Conservation (phyloP, 2,113 vertebrate species). For the Eudorcas thomsonii region DNA sequence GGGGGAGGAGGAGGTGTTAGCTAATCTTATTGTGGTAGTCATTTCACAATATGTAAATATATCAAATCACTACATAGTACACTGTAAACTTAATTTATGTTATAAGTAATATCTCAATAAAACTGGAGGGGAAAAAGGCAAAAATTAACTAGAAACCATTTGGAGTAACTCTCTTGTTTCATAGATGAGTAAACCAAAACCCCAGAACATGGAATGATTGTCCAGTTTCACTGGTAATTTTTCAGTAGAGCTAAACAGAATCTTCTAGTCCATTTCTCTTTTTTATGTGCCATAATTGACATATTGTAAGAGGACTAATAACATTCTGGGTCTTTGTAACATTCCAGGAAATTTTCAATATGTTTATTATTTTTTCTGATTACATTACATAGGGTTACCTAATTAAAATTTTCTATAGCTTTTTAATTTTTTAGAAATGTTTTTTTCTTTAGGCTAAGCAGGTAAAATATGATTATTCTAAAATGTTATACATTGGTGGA, state of each 20-base stretch:
- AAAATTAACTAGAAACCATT: neutral
- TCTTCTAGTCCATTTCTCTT: neutral
- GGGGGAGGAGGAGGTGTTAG: neutral
- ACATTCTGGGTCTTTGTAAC: neutral
- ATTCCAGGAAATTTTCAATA: neutral
- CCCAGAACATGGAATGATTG: neutral
- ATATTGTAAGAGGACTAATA: neutral
- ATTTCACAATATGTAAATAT: neutral
- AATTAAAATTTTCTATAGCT: neutral
- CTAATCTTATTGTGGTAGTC: neutral
- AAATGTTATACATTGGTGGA: neutral
- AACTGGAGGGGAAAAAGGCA: neutral
- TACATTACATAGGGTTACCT: neutral
- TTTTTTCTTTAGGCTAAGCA: neutral
- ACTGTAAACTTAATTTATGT: neutral
- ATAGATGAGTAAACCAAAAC: neutral
- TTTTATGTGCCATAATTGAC: neutral
- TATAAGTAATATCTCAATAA: neutral
- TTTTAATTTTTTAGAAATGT: neutral
- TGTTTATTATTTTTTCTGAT: constrained; percentile 3
- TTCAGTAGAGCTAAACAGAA: neutral
- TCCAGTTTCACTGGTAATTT: neutral
- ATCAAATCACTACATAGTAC: neutral
- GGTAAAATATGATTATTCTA: neutral
- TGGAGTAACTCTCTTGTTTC: neutral